phyloP scores from a whole-genome alignment of 2,888 invertebrate species.

The Strigamia transsilvanica region DNA sequence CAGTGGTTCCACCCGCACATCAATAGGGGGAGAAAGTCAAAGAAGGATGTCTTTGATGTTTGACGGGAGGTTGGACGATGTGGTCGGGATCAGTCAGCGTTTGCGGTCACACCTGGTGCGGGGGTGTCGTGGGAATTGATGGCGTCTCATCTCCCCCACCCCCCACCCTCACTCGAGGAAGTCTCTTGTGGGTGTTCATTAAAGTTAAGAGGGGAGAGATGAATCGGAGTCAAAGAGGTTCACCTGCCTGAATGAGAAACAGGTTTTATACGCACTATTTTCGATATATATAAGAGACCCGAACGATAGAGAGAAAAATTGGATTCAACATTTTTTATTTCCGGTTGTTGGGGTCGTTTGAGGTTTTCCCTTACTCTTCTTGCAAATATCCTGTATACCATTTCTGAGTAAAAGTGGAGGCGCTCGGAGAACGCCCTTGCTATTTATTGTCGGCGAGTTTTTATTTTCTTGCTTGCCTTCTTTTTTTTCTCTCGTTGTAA shows the following conservation, averaged over 20 bases:
- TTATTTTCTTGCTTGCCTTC: conserved; percentile 29
- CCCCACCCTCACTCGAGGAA: conserved; percentile 10
- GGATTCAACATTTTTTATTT: conserved; percentile 13
- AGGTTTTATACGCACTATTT: conserved; percentile 5
- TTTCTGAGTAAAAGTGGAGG: conserved; percentile 6
- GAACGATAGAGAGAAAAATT: background rate
- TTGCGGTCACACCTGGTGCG: conserved; percentile 38
- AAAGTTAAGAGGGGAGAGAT: conserved; percentile 32
- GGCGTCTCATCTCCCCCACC: conserved; percentile 12
- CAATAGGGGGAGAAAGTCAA: conserved; percentile 31
- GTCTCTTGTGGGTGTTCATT: conserved; percentile 38
- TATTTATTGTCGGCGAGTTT: conserved; percentile 38
- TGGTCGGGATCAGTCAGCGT: conserved; percentile 35
- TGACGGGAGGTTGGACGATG: conserved; percentile 38
- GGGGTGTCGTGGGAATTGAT: conserved; percentile 38
- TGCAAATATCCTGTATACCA: conserved; percentile 23
- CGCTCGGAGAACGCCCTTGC: conserved; percentile 11
- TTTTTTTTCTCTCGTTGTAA: conserved; percentile 26
- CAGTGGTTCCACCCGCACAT: background rate
- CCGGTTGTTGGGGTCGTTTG: conserved; percentile 19
- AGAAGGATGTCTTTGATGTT: conserved; percentile 11
- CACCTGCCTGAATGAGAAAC: conserved; percentile 26
- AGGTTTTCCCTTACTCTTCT: conserved; percentile 4
- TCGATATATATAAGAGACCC: background rate
- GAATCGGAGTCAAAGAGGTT: conserved; percentile 38